Conservation (phyloP, 2,888 invertebrate genomes). For the Mantis religiosa region DNA sequence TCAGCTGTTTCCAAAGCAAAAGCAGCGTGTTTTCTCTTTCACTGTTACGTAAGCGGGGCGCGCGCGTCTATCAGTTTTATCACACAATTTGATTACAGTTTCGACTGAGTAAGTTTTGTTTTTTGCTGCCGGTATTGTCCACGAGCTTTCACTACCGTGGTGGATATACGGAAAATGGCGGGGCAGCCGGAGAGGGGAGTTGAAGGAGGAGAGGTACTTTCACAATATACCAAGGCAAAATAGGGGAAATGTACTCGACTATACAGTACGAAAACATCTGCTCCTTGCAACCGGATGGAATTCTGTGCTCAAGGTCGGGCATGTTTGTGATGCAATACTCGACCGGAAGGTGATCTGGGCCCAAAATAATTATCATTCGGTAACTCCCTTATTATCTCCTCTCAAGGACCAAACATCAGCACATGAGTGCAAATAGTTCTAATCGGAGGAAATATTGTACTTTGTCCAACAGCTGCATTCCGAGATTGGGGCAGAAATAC, state of each 20-base stretch:
- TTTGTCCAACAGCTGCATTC: too few relatives aligned
- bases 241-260: constrained; percentile 4
- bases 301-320: background rate
- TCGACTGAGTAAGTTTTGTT: background rate
- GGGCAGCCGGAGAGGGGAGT: background rate
- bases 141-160: constrained; percentile 15
- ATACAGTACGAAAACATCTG: background rate
- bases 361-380: too few relatives aligned
- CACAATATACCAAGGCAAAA: constrained; percentile 25
- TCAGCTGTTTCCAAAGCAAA: background rate
- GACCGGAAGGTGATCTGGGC: too few relatives aligned
- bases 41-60: background rate
- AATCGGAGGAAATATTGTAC: too few relatives aligned
- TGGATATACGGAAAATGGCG: constrained; percentile 19
- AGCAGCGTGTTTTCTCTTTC: background rate
- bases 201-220: constrained; percentile 14
- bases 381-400: too few relatives aligned
- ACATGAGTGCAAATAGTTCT: too few relatives aligned
- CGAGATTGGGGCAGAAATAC: too few relatives aligned
- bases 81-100: background rate
- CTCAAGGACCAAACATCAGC: too few relatives aligned
- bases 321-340: too few relatives aligned
- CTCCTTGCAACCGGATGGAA: background rate
- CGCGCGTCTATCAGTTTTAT: background rate
- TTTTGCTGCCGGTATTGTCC: background rate